These are phyloP conservation scores for Schizaphis graminum DNA, from an alignment of 2,888 invertebrate species.

Conservation along the genomic window DNA sequence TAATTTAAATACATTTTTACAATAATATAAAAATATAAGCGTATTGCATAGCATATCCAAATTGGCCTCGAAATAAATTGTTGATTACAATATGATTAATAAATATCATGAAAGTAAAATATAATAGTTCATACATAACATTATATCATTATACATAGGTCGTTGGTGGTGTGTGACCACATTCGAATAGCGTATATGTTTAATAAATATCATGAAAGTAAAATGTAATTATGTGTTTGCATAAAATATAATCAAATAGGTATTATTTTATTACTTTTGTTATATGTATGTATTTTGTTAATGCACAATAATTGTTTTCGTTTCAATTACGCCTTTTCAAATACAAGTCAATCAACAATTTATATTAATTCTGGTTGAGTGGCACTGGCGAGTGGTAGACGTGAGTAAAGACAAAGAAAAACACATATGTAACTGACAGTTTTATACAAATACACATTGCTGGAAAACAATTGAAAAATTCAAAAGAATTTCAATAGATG, in stretches of 20 bases:
- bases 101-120: not conserved
- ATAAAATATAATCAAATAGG: not conserved
- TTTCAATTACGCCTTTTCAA: not conserved
- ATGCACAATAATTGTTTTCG: not conserved
- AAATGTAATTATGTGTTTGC: not conserved
- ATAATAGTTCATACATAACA: not conserved
- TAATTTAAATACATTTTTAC: not conserved
- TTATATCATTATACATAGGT: not conserved
- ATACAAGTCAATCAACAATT: constrained; percentile 27
- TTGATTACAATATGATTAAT: not conserved
- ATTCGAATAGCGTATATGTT: not conserved
- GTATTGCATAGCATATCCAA: not conserved
- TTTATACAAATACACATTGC: not conserved
- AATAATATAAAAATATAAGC: not conserved
- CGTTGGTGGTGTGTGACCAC: not conserved
- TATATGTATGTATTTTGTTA: not conserved
- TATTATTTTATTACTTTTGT: not conserved
- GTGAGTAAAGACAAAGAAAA: not conserved
- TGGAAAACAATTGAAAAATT: constrained; percentile 20
- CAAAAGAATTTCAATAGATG: constrained; percentile 9
- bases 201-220: too few species aligned
- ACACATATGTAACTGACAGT: constrained; percentile 7
- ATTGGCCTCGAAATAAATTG: not conserved
- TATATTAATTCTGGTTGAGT: not conserved
- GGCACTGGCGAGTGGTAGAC: not conserved